Conservation (phyloP, 2,113 vertebrate species). For the Calidris pygmaea region DNA sequence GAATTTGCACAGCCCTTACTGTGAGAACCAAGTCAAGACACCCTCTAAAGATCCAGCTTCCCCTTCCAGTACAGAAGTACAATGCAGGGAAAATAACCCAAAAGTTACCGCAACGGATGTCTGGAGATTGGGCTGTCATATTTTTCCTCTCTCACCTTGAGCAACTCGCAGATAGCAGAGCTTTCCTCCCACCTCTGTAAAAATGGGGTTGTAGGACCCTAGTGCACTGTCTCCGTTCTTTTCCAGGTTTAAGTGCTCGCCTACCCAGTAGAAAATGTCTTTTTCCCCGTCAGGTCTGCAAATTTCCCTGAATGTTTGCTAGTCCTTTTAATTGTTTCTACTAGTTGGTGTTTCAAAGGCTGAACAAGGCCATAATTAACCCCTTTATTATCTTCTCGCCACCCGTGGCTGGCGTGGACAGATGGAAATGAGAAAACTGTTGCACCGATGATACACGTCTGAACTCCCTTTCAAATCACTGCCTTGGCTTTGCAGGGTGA, state of each 20-base stretch:
- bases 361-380: background rate
- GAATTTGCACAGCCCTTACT: background rate
- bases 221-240: background rate
- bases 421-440: background rate
- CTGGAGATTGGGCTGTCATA: background rate
- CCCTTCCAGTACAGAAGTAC: background rate
- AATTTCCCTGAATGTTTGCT: background rate
- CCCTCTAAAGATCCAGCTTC: background rate
- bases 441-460: background rate
- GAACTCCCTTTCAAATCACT: background rate
- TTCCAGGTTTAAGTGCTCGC: background rate
- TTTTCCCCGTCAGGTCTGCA: background rate
- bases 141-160: background rate
- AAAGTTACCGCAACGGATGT: background rate
- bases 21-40: background rate
- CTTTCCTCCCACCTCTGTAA: background rate
- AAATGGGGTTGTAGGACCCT: rapidly evolving
- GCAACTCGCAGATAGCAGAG: background rate
- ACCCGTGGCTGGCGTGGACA: background rate
- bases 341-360: background rate
- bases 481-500: background rate
- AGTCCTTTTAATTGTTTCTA: background rate
- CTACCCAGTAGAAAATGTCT: background rate
- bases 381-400: background rate
- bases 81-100: background rate